Evolutionary conservation across 2,888 invertebrate genomes (phyloP).

Genomic region (Leucozona laternaria): DNA sequence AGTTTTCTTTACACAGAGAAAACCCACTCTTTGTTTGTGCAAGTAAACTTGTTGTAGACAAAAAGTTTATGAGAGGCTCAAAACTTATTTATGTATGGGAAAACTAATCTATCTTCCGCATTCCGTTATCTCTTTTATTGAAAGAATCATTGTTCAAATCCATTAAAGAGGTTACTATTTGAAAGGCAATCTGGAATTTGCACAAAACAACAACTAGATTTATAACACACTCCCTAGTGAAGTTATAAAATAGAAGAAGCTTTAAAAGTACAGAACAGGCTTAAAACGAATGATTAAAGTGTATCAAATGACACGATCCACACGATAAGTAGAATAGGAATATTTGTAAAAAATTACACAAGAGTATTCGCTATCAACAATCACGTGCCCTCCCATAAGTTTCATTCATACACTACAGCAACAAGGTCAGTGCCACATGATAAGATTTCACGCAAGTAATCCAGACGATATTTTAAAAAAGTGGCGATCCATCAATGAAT

Average conservation of each 20-base stretch:
- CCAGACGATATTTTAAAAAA: background rate
- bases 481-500: slow-evolving; percentile 21
- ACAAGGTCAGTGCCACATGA: slow-evolving; percentile 17
- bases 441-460: slow-evolving; percentile 5
- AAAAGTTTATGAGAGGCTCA: background rate
- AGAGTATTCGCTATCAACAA: background rate
- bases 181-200: background rate
- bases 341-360: background rate
- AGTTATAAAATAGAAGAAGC: background rate
- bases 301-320: background rate
- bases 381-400: slow-evolving; percentile 1
- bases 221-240: background rate
- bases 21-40: too few species aligned
- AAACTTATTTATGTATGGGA: too few species aligned
- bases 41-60: background rate
- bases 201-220: background rate
- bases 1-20: too few species aligned
- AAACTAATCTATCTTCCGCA: background rate
- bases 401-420: slow-evolving; percentile 22
- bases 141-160: background rate
- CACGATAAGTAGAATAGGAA: background rate
- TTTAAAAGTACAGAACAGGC: background rate
- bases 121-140: background rate
- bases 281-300: background rate
- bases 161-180: background rate